Evolutionary conservation across 1,140 invertebrate species (phyloP), one percentile per base, ranked within the genome.

Genomic region (Drosophila cardini): DNA sequence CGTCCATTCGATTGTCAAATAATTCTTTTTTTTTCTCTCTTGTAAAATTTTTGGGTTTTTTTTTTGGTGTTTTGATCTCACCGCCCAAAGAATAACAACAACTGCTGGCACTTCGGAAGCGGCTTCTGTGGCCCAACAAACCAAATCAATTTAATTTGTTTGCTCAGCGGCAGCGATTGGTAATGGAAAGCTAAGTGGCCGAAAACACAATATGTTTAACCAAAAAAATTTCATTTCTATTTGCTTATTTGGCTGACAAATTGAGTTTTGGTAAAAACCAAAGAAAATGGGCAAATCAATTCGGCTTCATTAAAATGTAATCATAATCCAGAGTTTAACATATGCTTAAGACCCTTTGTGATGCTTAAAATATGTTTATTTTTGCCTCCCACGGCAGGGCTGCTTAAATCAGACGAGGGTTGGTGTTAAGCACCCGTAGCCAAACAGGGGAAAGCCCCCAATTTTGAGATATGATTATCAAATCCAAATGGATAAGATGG

Each of bases 151-250:
- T 89, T 89, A 89, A 89, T 89, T 89, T 89, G 84, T 89, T 89
- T 89, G 62, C 42, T 21, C 70, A 77, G 76, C 83, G 83, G 83
- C 83, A 77, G 62, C 84, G 84, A 65, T 89, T 84, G 84, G 72
- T 83, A 87, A 89, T 87, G 83, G 86, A 77, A 82, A 81, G 80
- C 80, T 89, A 89, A 89, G 84, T 89, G 84, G 85, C 72, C 72
- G 55, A 72, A 26, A 26, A 26, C 21, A 57, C 79, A 87, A 76
- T 79, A 26, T 86, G 69, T 86, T 85, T 85, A 58, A 45, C 72
- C 21, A 26, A 26, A 77, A 77, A 76, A 62, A 45, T 62, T 46
- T 38, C 60, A 50, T 72, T 21, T 48, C 48, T 72, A 63, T 82
- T 74, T 72, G 56, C 76, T 48, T 69, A 55, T 62, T 69, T 65